phyloP scores from a whole-genome alignment of 2,113 vertebrate species.

The Hydrochoerus hydrochaeris region DNA sequence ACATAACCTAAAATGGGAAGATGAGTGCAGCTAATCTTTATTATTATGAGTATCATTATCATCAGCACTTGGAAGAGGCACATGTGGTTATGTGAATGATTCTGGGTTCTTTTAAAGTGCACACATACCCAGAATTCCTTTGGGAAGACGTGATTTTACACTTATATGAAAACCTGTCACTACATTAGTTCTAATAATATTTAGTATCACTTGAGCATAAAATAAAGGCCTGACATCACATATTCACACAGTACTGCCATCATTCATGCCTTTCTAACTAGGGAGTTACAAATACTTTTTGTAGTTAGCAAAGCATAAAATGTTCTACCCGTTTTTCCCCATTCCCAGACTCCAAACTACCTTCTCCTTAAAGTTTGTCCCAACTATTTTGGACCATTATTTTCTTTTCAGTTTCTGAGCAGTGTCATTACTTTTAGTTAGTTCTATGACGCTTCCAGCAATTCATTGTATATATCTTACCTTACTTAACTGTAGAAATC shows the following conservation, averaged over 20 bases:
- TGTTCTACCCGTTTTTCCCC: background rate
- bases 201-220: constrained; percentile 41
- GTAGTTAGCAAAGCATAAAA: constrained; percentile 29
- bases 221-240: constrained; percentile 45
- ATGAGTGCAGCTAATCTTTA: constrained; percentile 50
- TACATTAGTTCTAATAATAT: constrained; percentile 61
- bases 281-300: constrained; percentile 30
- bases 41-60: constrained; percentile 48
- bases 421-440: background rate
- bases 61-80: constrained; percentile 51
- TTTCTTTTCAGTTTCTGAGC: constrained; percentile 31
- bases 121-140: constrained; percentile 53
- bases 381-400: background rate
- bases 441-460: background rate
- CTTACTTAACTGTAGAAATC: background rate
- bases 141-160: constrained; percentile 52
- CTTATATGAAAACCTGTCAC: constrained; percentile 62
- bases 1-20: constrained; percentile 67
- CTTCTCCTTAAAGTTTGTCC: constrained; percentile 17
- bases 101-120: constrained; percentile 58
- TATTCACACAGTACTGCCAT: constrained; percentile 31
- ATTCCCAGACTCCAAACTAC: background rate
- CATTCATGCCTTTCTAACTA: constrained; percentile 24
- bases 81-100: constrained; percentile 43
- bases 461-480: background rate